Evolutionary conservation across 2,888 invertebrate species (phyloP).

Genomic region (Philonicus albiceps): DNA sequence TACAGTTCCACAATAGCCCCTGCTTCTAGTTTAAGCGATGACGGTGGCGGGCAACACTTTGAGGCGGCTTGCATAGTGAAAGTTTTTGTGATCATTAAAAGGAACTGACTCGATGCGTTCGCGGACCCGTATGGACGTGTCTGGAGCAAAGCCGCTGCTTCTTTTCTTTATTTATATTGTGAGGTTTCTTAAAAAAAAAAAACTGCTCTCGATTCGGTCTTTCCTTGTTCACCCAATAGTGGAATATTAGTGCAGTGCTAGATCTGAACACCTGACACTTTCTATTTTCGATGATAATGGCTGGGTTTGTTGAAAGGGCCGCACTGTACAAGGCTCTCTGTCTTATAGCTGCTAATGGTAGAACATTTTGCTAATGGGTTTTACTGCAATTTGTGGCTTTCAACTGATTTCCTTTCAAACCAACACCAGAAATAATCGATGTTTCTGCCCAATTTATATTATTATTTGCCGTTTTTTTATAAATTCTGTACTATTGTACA

Average conservation of each 20-base stretch:
- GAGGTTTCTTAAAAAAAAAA: background rate
- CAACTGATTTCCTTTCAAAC: background rate
- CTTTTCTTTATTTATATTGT: conserved; percentile 17
- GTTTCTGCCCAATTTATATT: background rate
- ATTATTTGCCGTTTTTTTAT: background rate
- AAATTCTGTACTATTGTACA: background rate
- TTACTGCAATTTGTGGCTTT: background rate
- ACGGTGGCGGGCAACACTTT: background rate
- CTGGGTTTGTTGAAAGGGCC: conserved; percentile 8
- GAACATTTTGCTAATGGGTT: background rate
- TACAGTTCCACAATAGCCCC: background rate
- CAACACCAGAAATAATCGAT: background rate
- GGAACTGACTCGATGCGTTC: conserved; percentile 26
- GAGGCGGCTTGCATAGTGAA: conserved; percentile 32
- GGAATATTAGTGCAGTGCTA: background rate
- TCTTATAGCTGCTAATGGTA: background rate
- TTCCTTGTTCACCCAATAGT: background rate
- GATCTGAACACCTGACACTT: conserved; percentile 35
- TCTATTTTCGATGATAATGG: conserved; percentile 10
- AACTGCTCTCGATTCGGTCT: conserved; percentile 1
- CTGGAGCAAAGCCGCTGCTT: background rate
- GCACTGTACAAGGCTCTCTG: background rate
- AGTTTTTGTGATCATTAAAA: conserved; percentile 35
- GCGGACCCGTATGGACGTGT: conserved; percentile 6
- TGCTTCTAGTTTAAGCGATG: background rate